phyloP scores from a whole-genome alignment of 2,113 vertebrate genomes.

The Oryzias curvinotus region DNA sequence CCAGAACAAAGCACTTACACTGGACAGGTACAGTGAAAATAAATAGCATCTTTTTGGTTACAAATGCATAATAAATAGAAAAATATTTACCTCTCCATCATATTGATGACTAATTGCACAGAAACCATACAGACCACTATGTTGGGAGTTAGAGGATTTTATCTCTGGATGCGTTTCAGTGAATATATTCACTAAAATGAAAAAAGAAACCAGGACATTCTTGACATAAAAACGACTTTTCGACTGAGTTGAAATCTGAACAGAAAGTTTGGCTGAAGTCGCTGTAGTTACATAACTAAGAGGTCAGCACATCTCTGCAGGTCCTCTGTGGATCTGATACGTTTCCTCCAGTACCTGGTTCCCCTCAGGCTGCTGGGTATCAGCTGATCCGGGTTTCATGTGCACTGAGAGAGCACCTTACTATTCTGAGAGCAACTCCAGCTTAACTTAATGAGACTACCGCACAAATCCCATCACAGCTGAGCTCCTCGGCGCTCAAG shows the following conservation, averaged over 20 bases:
- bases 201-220: too few relatives aligned
- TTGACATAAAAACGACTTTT: too few relatives aligned
- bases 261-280: conserved; percentile 1
- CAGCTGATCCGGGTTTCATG: not conserved
- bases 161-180: conserved; percentile 9
- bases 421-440: too few relatives aligned
- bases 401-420: too few relatives aligned
- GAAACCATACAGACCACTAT: conserved; percentile 22
- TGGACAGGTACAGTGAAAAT: conserved; percentile 40
- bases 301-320: too few relatives aligned
- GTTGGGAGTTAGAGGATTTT: not conserved
- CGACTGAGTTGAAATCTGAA: not conserved
- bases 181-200: conserved; percentile 14
- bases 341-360: not conserved
- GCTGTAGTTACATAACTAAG: not conserved
- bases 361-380: not conserved
- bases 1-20: conserved; percentile 20
- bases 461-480: too few relatives aligned
- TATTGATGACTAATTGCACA: conserved; percentile 16
- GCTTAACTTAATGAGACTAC: too few relatives aligned
- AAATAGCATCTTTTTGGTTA: conserved; percentile 66
- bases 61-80: conserved; percentile 73
- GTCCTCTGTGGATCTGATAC: too few relatives aligned
- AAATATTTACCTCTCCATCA: conserved; percentile 60
- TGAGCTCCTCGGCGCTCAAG: too few relatives aligned